Evolutionary conservation across 1,140 invertebrate genomes (phyloP).

Genomic region (Telenomus remus): DNA sequence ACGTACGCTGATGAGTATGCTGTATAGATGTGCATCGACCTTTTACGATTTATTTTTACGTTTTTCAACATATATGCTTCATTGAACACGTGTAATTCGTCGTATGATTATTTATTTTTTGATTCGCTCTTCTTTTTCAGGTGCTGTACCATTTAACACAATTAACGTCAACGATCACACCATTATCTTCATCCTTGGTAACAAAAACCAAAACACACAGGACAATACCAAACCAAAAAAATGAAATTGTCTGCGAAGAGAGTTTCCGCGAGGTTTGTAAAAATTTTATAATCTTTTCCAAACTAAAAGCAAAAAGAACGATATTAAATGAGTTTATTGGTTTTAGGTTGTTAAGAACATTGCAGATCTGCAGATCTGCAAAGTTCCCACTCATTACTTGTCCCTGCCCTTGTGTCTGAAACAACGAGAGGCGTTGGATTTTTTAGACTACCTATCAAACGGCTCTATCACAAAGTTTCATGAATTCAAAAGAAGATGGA

Average conservation of each 20-base stretch:
- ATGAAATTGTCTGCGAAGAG: slow-evolving; percentile 59
- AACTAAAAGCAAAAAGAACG: too few relatives aligned
- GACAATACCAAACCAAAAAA: slow-evolving; percentile 46
- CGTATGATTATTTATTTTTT: slow-evolving; percentile 15
- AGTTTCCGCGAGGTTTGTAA: slow-evolving; percentile 64
- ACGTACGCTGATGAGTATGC: too few relatives aligned
- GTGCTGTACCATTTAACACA: slow-evolving; percentile 73
- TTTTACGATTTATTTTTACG: too few relatives aligned
- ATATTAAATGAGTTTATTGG: slow-evolving; percentile 5
- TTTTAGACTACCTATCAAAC: slow-evolving; percentile 58
- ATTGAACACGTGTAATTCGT: too few relatives aligned
- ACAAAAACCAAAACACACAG: slow-evolving; percentile 58
- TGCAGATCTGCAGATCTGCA: slow-evolving; percentile 59
- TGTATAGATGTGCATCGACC: too few relatives aligned
- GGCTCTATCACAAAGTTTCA: slow-evolving; percentile 43
- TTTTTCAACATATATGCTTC: neutral
- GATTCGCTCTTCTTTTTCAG: slow-evolving; percentile 60
- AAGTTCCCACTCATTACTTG: slow-evolving; percentile 58
- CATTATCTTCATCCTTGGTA: slow-evolving; percentile 62
- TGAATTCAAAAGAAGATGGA: slow-evolving; percentile 65
- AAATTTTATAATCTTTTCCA: neutral
- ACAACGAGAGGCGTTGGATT: slow-evolving; percentile 55
- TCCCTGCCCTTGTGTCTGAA: slow-evolving; percentile 44
- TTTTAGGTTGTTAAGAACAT: slow-evolving; percentile 67
- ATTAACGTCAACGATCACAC: slow-evolving; percentile 66